Evolutionary conservation across 2,888 invertebrate genomes (phyloP).

Genomic region (Rhopalosiphum nymphaeae): DNA sequence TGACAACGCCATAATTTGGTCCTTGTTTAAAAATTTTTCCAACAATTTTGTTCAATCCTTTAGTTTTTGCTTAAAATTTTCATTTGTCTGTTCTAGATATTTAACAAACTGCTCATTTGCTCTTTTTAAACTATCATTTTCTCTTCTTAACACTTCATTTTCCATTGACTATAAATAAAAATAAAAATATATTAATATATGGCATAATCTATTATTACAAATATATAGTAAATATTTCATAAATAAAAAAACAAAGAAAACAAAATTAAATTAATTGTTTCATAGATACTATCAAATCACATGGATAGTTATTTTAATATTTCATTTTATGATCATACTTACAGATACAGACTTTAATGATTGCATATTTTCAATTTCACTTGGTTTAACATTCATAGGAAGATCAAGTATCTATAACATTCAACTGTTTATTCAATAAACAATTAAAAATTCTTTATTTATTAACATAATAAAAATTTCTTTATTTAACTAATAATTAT

Average conservation of each 20-base stretch:
- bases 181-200: not conserved
- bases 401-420: not conserved
- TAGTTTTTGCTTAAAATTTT: conserved; percentile 18
- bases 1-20: conserved; percentile 11
- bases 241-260: not conserved
- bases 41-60: conserved; percentile 6
- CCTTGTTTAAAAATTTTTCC: conserved; percentile 6
- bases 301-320: not conserved
- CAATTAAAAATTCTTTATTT: not conserved
- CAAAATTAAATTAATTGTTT: too few species aligned
- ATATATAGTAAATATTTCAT: not conserved
- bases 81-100: conserved; percentile 18
- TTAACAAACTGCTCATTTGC: conserved; percentile 34
- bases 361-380: conserved; percentile 14
- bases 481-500: too few species aligned
- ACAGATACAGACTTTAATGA: conserved; percentile 1
- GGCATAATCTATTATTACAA: not conserved
- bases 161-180: conserved; percentile 23
- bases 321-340: not conserved
- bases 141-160: conserved; percentile 17
- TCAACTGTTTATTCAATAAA: not conserved
- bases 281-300: too few species aligned
- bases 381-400: conserved; percentile 2
- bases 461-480: too few species aligned
- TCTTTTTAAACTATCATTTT: conserved; percentile 20